Conservation (phyloP, 2,113 vertebrate genomes). For the Heliornis fulica region DNA sequence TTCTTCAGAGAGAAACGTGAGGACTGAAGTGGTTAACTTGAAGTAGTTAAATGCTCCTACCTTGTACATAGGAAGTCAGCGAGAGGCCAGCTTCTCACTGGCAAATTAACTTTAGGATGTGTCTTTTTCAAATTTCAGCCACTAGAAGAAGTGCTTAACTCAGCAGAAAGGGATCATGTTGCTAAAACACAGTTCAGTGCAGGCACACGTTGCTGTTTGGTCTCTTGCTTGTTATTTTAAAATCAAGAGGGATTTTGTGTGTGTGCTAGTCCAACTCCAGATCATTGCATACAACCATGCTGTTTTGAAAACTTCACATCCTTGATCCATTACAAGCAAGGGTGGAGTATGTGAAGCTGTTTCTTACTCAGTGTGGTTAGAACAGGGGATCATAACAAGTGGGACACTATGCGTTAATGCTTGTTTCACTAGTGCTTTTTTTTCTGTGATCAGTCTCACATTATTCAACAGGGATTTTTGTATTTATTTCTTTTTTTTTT, state of each 20-base stretch:
- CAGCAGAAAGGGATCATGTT: not conserved
- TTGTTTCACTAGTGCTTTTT: not conserved
- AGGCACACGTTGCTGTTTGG: not conserved
- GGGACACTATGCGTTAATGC: not conserved
- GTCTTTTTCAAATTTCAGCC: not conserved
- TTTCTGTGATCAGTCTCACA: not conserved
- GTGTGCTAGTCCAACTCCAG: not conserved
- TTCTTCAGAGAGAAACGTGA: not conserved
- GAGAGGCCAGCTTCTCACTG: not conserved
- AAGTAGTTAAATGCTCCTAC: not conserved
- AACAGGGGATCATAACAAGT: accelerated
- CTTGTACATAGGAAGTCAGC: not conserved
- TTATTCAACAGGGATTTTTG: not conserved
- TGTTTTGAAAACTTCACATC: not conserved
- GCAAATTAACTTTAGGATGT: not conserved
- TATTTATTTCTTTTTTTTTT: not conserved
- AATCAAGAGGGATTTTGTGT: not conserved
- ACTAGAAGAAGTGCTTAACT: not conserved
- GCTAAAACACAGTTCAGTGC: not conserved
- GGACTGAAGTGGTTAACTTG: not conserved
- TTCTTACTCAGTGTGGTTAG: not conserved
- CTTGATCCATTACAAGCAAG: not conserved
- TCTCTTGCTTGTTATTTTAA: not conserved
- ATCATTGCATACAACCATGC: not conserved
- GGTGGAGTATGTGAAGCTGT: not conserved